phyloP scores from a whole-genome alignment of 2,888 invertebrate genomes.

The Macropis europaea region DNA sequence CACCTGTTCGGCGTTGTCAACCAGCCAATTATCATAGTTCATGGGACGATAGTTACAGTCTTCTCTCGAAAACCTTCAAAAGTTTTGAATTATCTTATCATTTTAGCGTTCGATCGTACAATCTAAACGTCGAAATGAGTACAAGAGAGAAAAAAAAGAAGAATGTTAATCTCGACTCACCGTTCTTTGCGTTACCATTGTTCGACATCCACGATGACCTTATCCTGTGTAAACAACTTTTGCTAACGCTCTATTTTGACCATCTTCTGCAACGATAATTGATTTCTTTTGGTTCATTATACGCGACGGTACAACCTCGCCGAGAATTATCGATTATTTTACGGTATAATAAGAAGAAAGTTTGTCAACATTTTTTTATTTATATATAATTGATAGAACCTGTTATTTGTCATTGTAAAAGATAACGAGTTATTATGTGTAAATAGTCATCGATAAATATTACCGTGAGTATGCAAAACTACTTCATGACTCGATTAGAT shows the following conservation, averaged over 20 bases:
- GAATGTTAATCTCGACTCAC: neutral
- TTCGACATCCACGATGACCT: conserved; percentile 5
- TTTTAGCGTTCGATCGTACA: neutral
- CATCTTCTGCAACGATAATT: neutral
- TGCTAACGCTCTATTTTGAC: neutral
- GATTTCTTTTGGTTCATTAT: too few species aligned
- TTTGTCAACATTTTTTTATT: too few species aligned
- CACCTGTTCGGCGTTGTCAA: conserved; percentile 47
- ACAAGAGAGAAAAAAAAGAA: neutral
- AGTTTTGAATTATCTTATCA: neutral
- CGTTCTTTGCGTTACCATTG: neutral
- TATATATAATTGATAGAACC: too few species aligned
- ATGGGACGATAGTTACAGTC: neutral
- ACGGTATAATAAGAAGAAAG: too few species aligned
- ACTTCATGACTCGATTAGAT: too few species aligned
- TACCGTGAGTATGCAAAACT: too few species aligned
- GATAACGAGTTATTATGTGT: too few species aligned
- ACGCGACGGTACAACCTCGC: too few species aligned
- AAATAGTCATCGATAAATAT: neutral
- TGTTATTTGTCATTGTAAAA: too few species aligned
- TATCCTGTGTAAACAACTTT: conserved; percentile 31
- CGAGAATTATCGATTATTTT: too few species aligned
- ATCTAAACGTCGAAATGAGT: neutral
- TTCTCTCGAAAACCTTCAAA: neutral
- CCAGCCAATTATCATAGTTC: conserved; percentile 39